Evolutionary conservation across 2,113 vertebrate species (phyloP), one percentile per base, ranked within the genome.

Genomic region (Dolichallabes microphthalmus): DNA sequence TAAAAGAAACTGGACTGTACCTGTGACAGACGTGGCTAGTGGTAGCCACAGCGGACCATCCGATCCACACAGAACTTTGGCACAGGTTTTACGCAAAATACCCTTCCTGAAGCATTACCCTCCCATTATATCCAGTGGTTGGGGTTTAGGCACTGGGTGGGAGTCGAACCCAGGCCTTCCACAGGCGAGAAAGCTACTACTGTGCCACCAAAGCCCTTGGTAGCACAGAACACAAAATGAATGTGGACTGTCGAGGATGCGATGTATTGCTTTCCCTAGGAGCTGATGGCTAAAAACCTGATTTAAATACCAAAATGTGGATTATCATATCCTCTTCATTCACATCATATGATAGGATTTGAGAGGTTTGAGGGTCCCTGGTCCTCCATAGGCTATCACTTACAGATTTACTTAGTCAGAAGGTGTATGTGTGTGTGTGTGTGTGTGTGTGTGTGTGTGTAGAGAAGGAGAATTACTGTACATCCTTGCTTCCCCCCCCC

Each of bases 381-480:
- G 17, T 66, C 11, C 7, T n/a, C 25, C 20, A 53, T 10, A 74
- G 68, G 27, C 35, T 64, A 64, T 60, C 50, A 60, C 55, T 57
- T 63, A 52, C 8, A 58, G 50, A 74, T 87, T 68, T 53, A 80
- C 80, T 66, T 83, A 88, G 75, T 83, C 39, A 32, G 32, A 68
- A 80, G 32, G 32, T 35, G 84, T 55, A 50, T 39, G 64, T 30
- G 13, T 20, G 84, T 55, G 61, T 39, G 64, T 30, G 13, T 20
- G n/a, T n/a, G n/a, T n/a, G n/a, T n/a, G n/a, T 19, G 55, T 17
- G 53, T n/a, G 84, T 55, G 61, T 39, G 64, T 30, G 13, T 20
- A 39, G 74, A 45, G 81, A 58, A 45, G 11, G 55, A 73, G 53
- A 30, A 32, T 64, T 20, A n/a, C n/a, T n/a, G n/a, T n/a, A 60